Percentiles rank a stretch among this genome's conserved stretches.
Evolutionary conservation across 2,113 vertebrate species (phyloP).

Genomic region (Coreoperca whiteheadi): DNA sequence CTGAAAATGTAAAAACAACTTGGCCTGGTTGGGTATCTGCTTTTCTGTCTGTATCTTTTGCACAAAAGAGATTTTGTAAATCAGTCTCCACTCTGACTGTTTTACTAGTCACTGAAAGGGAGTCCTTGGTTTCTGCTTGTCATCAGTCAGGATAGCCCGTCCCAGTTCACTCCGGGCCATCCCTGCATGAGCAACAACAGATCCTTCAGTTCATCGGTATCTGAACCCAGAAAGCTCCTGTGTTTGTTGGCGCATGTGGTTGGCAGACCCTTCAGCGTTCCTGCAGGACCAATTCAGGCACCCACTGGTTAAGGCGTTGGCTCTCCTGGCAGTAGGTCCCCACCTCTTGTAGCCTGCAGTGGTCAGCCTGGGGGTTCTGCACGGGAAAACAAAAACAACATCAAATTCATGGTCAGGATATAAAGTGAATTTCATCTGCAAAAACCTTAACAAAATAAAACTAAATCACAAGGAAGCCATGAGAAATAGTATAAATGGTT

Average conservation of each 20-base stretch:
- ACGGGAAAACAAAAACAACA: background rate
- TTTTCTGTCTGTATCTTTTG: slow-evolving; percentile 25
- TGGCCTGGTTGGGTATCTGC: slow-evolving; percentile 4
- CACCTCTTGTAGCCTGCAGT: slow-evolving; percentile 89
- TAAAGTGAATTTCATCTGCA: background rate
- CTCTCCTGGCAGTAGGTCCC: slow-evolving; percentile 91
- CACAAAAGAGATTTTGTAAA: slow-evolving; percentile 27
- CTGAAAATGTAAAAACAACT: slow-evolving; percentile 11
- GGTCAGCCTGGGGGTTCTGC: slow-evolving; percentile 88
- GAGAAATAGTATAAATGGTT: background rate
- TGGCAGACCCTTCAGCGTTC: slow-evolving; percentile 83
- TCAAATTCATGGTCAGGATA: background rate
- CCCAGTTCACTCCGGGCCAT: slow-evolving; percentile 13
- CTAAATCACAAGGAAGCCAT: background rate
- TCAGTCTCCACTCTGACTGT: slow-evolving; percentile 23
- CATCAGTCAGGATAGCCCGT: background rate
- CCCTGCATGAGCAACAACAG: slow-evolving; percentile 22
- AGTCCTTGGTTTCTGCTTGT: slow-evolving; percentile 13
- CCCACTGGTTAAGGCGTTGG: slow-evolving; percentile 90
- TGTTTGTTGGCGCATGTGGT: background rate
- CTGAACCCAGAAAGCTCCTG: slow-evolving; percentile 17
- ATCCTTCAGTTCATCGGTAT: slow-evolving; percentile 44
- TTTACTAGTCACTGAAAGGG: slow-evolving; percentile 12
- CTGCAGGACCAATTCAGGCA: slow-evolving; percentile 88
- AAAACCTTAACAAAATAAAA: background rate